Evolutionary conservation across 2,888 invertebrate species (phyloP).

Genomic region (Pristionchus japonicus): DNA sequence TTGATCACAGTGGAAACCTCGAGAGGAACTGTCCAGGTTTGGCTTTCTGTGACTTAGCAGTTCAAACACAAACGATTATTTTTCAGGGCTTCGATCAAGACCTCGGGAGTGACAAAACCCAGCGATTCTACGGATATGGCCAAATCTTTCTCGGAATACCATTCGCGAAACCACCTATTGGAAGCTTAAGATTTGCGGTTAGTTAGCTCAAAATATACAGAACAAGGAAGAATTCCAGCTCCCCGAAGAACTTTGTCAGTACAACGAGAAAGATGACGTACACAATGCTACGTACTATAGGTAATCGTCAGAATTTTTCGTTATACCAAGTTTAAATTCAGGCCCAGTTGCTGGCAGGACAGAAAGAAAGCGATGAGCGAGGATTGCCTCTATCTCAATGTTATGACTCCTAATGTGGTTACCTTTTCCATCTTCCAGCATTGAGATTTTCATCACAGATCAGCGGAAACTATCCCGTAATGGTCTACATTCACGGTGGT

Average conservation of each 20-base stretch:
- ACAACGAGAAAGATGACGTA: neutral
- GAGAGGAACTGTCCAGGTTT: neutral
- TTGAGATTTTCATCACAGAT: no score
- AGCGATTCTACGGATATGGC: neutral
- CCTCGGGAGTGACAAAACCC: neutral
- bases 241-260: neutral
- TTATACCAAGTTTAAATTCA: neutral
- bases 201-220: neutral
- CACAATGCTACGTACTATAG: slow-evolving; percentile 1
- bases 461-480: neutral
- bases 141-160: neutral
- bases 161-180: neutral
- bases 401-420: neutral
- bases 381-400: slow-evolving; percentile 2
- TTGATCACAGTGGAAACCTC: neutral
- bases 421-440: no score
- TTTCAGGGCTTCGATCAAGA: neutral
- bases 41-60: no score
- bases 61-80: no score
- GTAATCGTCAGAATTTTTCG: neutral
- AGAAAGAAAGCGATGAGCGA: neutral
- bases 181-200: neutral
- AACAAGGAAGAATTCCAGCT: neutral
- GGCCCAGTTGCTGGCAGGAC: neutral
- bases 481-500: slow-evolving; percentile 41